Evolutionary conservation across 1,140 invertebrate genomes (phyloP).

Genomic region (Ectropis grisescens): DNA sequence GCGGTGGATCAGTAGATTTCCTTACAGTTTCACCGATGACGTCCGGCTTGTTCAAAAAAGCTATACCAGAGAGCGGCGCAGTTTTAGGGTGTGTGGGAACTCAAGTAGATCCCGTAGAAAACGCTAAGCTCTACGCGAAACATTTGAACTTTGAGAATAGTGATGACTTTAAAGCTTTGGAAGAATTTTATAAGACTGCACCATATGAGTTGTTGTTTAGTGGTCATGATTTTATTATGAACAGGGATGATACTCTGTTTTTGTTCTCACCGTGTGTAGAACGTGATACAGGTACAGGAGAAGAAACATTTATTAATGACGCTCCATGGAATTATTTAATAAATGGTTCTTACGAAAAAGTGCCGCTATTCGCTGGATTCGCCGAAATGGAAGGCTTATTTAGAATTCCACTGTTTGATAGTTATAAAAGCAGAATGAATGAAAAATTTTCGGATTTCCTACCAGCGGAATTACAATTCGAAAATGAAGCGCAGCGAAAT

Average conservation of each 20-base stretch:
- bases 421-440: constrained; percentile 43
- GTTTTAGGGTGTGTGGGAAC: constrained; percentile 18
- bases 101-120: constrained; percentile 28
- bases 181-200: constrained; percentile 35
- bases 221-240: constrained; percentile 6
- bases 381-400: constrained; percentile 34
- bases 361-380: constrained; percentile 37
- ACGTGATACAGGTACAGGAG: constrained; percentile 19
- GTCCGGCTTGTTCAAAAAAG: constrained; percentile 33
- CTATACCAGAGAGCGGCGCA: constrained; percentile 35
- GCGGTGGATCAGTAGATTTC: constrained; percentile 22
- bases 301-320: constrained; percentile 31
- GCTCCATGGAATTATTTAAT: constrained; percentile 30
- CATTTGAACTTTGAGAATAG: constrained; percentile 19
- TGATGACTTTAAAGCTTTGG: constrained; percentile 23
- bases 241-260: constrained; percentile 17
- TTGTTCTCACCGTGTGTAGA: constrained; percentile 39
- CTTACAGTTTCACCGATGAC: constrained; percentile 26
- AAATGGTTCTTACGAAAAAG: constrained; percentile 25
- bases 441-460: constrained; percentile 35
- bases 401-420: constrained; percentile 18
- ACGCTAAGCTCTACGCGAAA: constrained; percentile 27
- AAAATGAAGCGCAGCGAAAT: constrained; percentile 16
- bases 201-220: constrained; percentile 24
- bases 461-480: constrained; percentile 30